Conservation (phyloP, 2,888 invertebrate species). For the Ormyrus nitidulus region DNA sequence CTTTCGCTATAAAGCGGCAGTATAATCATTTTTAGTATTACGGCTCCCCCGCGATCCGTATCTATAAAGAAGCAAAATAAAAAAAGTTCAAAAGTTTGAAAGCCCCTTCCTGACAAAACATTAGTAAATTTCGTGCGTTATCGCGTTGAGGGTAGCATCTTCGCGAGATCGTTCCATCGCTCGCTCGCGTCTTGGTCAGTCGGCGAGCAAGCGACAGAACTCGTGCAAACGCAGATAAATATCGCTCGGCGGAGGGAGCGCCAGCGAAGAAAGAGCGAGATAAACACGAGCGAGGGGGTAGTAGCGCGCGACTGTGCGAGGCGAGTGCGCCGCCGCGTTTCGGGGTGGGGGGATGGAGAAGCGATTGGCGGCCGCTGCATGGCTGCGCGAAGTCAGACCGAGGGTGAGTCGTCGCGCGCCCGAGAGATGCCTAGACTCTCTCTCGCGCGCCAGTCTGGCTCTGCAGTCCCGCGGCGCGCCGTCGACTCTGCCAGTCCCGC, state of each 20-base stretch:
- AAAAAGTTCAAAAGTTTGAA: no score
- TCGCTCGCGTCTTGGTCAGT: no score
- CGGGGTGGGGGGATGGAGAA: conserved; percentile 5
- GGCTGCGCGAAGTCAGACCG: conserved; percentile 15
- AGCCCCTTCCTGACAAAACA: no score
- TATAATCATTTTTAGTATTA: no score
- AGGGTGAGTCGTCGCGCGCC: conserved; percentile 4
- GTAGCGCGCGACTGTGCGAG: neutral
- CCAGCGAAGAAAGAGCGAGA: neutral
- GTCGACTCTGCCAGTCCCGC: conserved; percentile 48
- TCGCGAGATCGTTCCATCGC: no score
- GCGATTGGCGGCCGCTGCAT: conserved; percentile 31
- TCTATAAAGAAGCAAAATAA: no score
- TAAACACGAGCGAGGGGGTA: neutral
- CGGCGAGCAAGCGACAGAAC: no score
- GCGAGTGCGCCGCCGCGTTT: neutral
- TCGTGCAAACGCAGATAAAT: no score
- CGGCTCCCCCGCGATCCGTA: no score
- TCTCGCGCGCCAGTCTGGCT: conserved; percentile 47
- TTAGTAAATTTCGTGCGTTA: no score
- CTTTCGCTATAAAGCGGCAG: no score
- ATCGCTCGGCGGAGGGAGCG: neutral
- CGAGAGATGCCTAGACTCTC: conserved; percentile 16
- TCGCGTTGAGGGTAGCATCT: no score
- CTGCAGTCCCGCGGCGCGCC: conserved; percentile 31